phyloP scores from a whole-genome alignment of 2,888 invertebrate genomes.

The Tanytarsus gracilentus region DNA sequence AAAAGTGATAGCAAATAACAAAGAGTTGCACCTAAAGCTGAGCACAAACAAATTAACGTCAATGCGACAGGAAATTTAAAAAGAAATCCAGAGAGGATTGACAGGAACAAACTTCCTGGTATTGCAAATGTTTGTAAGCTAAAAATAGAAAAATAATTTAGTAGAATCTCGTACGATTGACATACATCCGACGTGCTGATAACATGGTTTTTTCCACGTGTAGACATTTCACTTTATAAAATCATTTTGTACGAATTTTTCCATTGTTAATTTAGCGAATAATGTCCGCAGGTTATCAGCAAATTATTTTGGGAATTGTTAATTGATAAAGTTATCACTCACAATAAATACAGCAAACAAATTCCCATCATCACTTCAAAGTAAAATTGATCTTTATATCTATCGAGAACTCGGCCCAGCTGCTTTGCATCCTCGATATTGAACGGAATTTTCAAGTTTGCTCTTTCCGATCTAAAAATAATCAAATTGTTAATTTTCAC shows the following conservation, averaged over 20 bases:
- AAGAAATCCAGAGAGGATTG: conserved; percentile 92
- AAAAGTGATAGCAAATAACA: conserved; percentile 91
- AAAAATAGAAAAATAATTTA: conserved; percentile 40
- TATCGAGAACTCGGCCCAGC: conserved; percentile 78
- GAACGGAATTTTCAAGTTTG: conserved; percentile 80
- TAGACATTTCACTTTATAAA: not conserved
- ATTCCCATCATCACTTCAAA: conserved; percentile 84
- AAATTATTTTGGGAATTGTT: not conserved
- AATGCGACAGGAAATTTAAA: conserved; percentile 90
- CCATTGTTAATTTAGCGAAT: not conserved
- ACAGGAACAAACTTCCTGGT: conserved; percentile 96
- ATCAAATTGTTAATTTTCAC: conserved; percentile 5
- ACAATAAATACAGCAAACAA: conserved; percentile 91
- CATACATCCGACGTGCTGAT: too few species aligned
- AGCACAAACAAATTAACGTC: conserved; percentile 82
- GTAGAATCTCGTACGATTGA: too few species aligned
- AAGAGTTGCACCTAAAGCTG: conserved; percentile 88
- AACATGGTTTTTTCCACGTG: not conserved
- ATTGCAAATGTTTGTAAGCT: conserved; percentile 99
- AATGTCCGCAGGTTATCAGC: not conserved
- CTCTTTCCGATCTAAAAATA: conserved; percentile 67
- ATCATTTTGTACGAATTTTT: too few species aligned
- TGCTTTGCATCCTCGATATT: conserved; percentile 94
- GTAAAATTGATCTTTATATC: conserved; percentile 89
- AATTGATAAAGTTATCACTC: conserved; percentile 12